phyloP scores from a whole-genome alignment of 2,888 invertebrate species.

The Sussaba pulchella region DNA sequence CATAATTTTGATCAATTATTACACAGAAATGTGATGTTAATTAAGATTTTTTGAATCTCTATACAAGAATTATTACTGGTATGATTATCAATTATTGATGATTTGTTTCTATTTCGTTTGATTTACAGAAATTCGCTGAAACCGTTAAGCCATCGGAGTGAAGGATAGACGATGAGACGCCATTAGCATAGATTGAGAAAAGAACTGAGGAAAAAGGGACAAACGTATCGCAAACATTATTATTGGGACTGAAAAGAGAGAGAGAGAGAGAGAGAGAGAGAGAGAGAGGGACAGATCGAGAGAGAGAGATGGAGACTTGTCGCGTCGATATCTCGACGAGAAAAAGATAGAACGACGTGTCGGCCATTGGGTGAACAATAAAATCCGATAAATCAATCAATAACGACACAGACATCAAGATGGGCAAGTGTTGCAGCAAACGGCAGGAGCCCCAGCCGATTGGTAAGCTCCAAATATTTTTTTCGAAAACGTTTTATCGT shows the following conservation, averaged over 20 bases:
- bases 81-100: too few species aligned
- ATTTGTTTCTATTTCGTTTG: background rate
- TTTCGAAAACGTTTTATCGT: too few species aligned
- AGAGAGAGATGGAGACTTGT: slow-evolving; percentile 64
- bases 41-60: too few species aligned
- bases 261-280: slow-evolving; percentile 58
- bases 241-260: too few species aligned
- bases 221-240: too few species aligned
- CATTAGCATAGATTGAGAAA: background rate
- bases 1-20: background rate
- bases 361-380: slow-evolving; percentile 38
- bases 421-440: slow-evolving; percentile 96
- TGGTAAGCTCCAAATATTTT: slow-evolving; percentile 82
- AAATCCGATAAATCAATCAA: slow-evolving; percentile 22
- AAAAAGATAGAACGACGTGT: slow-evolving; percentile 64
- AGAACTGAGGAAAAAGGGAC: slow-evolving; percentile 3
- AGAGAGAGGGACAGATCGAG: background rate
- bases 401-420: slow-evolving; percentile 78
- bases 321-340: slow-evolving; percentile 57
- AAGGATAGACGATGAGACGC: slow-evolving; percentile 16
- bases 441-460: slow-evolving; percentile 90
- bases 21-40: too few species aligned
- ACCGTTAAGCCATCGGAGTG: slow-evolving; percentile 43
- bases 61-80: too few species aligned
- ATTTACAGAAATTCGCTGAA: slow-evolving; percentile 52